Evolutionary conservation across 2,888 invertebrate species (phyloP).

Genomic region (Leucozona laternaria): DNA sequence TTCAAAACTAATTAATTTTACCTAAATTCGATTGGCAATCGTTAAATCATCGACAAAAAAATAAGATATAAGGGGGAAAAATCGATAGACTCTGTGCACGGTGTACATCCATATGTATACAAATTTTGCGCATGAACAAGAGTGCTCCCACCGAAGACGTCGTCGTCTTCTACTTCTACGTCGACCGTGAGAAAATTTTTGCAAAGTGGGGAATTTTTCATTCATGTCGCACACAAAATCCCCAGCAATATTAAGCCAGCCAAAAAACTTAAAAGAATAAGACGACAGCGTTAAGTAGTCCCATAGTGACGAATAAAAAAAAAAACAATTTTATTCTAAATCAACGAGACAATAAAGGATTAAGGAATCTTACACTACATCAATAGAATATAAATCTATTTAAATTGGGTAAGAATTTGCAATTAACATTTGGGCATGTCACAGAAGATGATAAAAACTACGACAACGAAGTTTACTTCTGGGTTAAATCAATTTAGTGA

Average conservation of each 20-base stretch:
- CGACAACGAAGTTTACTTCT: constrained; percentile 45
- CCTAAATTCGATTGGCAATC: not conserved
- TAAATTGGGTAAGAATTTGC: constrained; percentile 59
- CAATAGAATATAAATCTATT: constrained; percentile 19
- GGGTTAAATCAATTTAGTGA: constrained; percentile 73
- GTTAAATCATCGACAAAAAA: constrained; percentile 8
- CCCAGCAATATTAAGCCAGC: constrained; percentile 35
- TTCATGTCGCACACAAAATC: constrained; percentile 50
- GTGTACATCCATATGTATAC: constrained; percentile 50
- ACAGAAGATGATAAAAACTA: constrained; percentile 2
- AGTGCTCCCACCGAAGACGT: constrained; percentile 36
- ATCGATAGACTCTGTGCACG: constrained; percentile 51
- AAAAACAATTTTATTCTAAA: constrained; percentile 27
- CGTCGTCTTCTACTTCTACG: constrained; percentile 5
- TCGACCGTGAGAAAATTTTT: constrained; percentile 60
- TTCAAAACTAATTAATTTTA: not conserved
- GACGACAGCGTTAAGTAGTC: constrained; percentile 36
- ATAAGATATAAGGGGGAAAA: not conserved
- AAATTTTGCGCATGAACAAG: constrained; percentile 72
- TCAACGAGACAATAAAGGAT: constrained; percentile 17
- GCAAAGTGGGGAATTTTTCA: constrained; percentile 59
- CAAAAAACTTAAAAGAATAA: constrained; percentile 8
- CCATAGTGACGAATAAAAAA: constrained; percentile 19
- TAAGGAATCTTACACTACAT: not conserved
- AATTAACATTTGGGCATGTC: constrained; percentile 6